Conservation (phyloP, 2,113 vertebrate genomes). For the Stigmatopora nigra region DNA sequence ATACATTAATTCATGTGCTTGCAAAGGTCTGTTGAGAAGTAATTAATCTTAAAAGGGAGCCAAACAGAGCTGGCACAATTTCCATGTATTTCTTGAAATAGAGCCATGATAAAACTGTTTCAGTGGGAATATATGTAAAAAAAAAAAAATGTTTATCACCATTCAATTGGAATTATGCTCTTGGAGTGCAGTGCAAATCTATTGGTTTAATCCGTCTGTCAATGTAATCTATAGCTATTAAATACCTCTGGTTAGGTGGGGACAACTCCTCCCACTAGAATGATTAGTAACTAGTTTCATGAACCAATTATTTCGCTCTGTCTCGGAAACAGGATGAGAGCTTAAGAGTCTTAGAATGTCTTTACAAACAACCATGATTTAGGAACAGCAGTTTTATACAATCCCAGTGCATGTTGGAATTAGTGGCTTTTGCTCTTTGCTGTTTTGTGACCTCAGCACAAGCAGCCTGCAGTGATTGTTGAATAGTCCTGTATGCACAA, state of each 20-base stretch:
- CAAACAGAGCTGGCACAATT: too few relatives aligned
- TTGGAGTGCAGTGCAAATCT: slow-evolving; percentile 1
- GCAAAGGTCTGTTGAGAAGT: too few relatives aligned
- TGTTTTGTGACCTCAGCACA: slow-evolving; percentile 3
- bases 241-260: slow-evolving; percentile 5
- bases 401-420: slow-evolving; percentile 15
- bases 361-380: slow-evolving; percentile 50
- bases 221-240: background rate
- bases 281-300: slow-evolving; percentile 36
- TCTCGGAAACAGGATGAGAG: slow-evolving; percentile 49
- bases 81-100: background rate
- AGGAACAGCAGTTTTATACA: slow-evolving; percentile 35
- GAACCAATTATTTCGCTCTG: slow-evolving; percentile 54
- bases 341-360: slow-evolving; percentile 35
- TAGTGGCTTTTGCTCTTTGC: slow-evolving; percentile 12
- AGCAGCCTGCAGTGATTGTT: slow-evolving; percentile 2
- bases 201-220: too few relatives aligned
- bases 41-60: too few relatives aligned
- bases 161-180: background rate
- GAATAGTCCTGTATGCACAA: slow-evolving; percentile 11
- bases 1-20: too few relatives aligned
- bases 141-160: background rate
- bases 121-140: background rate
- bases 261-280: slow-evolving; percentile 16
- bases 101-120: background rate